phyloP scores from a whole-genome alignment of 2,888 invertebrate genomes.

The Netelia fuscicornis region DNA sequence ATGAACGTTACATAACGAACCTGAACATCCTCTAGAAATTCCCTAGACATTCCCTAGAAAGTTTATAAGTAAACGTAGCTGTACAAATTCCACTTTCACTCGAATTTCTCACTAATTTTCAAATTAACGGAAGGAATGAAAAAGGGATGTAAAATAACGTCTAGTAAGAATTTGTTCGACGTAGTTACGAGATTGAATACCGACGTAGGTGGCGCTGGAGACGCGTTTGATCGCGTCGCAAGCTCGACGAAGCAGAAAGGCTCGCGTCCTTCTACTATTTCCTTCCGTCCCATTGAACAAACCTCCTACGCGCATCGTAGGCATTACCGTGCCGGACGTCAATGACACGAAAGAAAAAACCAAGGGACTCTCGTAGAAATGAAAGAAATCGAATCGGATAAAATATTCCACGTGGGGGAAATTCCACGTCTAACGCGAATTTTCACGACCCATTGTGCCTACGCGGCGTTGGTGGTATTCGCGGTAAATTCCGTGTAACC shows the following conservation, averaged over 20 bases:
- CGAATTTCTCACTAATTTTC: no score
- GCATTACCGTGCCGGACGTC: background rate
- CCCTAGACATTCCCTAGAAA: no score
- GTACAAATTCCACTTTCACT: no score
- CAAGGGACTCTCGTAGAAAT: background rate
- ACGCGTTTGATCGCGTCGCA: slow-evolving; percentile 12
- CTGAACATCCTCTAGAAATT: no score
- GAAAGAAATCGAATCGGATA: background rate
- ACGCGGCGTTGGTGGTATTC: background rate
- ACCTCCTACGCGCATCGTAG: slow-evolving; percentile 1
- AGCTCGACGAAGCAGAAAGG: slow-evolving; percentile 54
- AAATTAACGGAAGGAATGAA: no score
- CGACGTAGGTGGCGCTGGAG: slow-evolving; percentile 1
- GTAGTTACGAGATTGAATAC: no score
- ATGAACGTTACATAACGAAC: background rate
- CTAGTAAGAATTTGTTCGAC: no score
- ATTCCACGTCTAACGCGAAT: background rate
- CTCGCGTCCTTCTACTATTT: slow-evolving; percentile 56
- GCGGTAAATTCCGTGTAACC: background rate
- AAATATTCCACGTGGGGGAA: background rate
- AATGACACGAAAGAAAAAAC: background rate
- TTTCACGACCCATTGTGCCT: background rate
- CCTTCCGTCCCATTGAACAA: slow-evolving; percentile 57
- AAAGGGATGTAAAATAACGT: no score
- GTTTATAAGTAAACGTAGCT: no score